Evolutionary conservation across 2,113 vertebrate genomes (phyloP).

Genomic region (Chlamydotis undulata): DNA sequence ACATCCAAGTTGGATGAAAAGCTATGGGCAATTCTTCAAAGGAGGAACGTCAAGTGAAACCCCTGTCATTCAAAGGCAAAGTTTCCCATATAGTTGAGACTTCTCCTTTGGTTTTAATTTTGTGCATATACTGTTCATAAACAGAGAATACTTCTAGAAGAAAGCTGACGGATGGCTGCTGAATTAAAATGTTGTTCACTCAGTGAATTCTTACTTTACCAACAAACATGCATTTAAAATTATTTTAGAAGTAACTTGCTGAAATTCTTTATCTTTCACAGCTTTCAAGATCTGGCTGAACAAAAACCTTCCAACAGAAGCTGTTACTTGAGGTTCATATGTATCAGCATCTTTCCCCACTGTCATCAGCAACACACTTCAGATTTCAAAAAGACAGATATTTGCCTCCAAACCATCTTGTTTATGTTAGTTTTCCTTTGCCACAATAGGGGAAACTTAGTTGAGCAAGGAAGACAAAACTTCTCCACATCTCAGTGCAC

Average conservation of each 20-base stretch:
- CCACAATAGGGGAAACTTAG: neutral
- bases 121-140: neutral
- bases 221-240: neutral
- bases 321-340: neutral
- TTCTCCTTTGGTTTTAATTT: neutral
- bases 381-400: neutral
- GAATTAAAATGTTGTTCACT: neutral
- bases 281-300: neutral
- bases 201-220: neutral
- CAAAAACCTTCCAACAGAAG: neutral
- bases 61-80: neutral
- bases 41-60: neutral
- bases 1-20: neutral
- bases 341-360: neutral
- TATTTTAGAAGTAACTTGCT: neutral
- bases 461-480: neutral
- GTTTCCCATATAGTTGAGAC: neutral
- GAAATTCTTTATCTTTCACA: neutral
- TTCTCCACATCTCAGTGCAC: neutral
- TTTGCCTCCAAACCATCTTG: neutral
- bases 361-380: fast-evolving
- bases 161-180: neutral
- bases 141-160: neutral
- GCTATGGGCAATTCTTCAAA: neutral
- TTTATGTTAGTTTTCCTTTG: neutral